A percentile compares a stretch with the other conserved stretches of the same genome.
These are phyloP conservation scores for Molothrus aeneus DNA, from an alignment of 2,797 vertebrate genomes.

Conservation along the genomic window DNA sequence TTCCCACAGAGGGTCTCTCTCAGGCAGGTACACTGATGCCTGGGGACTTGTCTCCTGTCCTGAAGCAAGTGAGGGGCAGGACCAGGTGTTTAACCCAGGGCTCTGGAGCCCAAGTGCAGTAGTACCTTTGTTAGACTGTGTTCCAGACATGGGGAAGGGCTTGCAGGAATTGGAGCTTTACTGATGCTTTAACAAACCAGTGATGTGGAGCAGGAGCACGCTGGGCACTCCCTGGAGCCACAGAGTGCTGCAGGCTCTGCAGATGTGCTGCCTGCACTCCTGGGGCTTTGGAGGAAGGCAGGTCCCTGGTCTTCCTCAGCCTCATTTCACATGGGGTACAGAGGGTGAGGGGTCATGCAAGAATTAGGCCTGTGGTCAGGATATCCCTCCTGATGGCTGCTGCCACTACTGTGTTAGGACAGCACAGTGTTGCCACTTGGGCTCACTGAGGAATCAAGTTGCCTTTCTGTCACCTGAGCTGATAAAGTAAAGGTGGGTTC, in stretches of 20 bases:
- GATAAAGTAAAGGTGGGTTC: neutral
- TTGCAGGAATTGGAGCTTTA: slow-evolving; percentile 22
- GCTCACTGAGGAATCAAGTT: neutral
- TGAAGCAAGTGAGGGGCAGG: neutral
- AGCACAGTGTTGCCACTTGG: neutral
- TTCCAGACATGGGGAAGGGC: neutral
- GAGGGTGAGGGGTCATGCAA: neutral
- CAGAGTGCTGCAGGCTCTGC: neutral
- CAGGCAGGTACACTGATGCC: neutral
- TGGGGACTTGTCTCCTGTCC: neutral
- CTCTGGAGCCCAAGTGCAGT: neutral
- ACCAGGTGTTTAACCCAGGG: neutral
- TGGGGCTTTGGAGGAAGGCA: neutral
- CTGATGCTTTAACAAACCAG: neutral
- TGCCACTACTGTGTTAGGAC: neutral
- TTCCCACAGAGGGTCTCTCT: neutral
- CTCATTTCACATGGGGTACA: neutral
- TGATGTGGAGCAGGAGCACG: neutral
- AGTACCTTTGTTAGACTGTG: neutral
- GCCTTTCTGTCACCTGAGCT: neutral
- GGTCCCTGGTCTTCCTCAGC: neutral
- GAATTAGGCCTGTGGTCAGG: neutral
- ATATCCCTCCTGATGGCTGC: neutral
- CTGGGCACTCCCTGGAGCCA: neutral
- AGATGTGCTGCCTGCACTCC: neutral